These are phyloP conservation scores for Chrysogorgia sp. DNA, from an alignment of 92 coral and sea anemone genomes.

Conservation along the genomic window DNA sequence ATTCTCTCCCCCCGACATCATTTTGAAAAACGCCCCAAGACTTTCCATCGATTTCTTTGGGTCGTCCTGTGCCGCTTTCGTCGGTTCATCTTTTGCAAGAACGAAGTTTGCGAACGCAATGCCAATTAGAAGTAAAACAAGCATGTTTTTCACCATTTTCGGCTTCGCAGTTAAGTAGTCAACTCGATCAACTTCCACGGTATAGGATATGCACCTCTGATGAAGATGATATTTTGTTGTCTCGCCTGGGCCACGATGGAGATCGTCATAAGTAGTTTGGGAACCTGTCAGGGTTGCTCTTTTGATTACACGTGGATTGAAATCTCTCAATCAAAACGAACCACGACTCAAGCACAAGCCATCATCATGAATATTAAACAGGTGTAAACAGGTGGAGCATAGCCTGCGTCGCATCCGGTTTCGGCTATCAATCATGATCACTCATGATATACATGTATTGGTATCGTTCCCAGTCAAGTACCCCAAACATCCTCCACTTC, in stretches of 20 bases:
- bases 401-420: no score
- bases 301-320: neutral
- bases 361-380: no score
- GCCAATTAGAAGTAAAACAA: neutral
- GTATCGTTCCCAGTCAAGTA: no score
- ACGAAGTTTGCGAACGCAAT: neutral
- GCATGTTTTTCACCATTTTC: neutral
- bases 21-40: slow-evolving; percentile 27
- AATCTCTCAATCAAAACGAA: neutral
- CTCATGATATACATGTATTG: no score
- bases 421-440: no score
- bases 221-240: neutral
- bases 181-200: no score
- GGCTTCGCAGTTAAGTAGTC: no score
- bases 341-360: neutral
- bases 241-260: neutral
- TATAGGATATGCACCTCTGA: neutral
- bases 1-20: slow-evolving; percentile 18
- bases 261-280: neutral
- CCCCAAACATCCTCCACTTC: no score
- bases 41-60: slow-evolving; percentile 19
- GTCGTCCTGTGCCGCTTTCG: neutral
- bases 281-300: neutral
- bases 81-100: neutral
- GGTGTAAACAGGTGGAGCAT: no score